Evolutionary conservation across 2,113 vertebrate genomes (phyloP), one percentile per base, ranked within the genome.

Genomic region (Bufo gargarizans): DNA sequence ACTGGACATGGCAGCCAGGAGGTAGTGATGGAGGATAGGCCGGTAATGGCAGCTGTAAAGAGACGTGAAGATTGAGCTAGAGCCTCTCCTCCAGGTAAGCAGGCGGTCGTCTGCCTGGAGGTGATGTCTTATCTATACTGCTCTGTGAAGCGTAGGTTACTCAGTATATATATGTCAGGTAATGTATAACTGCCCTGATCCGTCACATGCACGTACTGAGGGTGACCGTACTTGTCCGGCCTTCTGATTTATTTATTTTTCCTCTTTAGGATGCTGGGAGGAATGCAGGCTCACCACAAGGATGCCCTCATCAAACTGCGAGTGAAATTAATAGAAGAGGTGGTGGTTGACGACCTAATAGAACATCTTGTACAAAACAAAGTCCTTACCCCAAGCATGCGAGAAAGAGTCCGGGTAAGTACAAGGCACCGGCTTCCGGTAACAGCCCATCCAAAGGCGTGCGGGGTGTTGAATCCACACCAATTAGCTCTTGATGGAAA

Each of bases 281-380:
- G 95, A 65, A 96, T 96, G 95, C 93, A 89, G 82, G 92, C 90
- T 0, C 91, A 91, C 59, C 95, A 96, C 49, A 95, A 95, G 80
- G 94, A 95, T 86, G 93, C 93, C 1, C 92, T 96, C 0, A 94
- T 90, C 89, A 95, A 82, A 90, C 94, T 95, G 89, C 93, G 95
- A 1, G 93, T 96, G 79, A 5, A 85, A 13, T 90, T 96, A 86
- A 94, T 94, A 0, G 93, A 94, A 0, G 92, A 96, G 88, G 89
- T 96, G 65, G 71, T 95, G 50, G 85, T 95, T 6, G 94, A 91
- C 0, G 95, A 95, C 1, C 33, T 96, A 79, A 4, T 95, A 77
- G 93, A 96, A 63, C 94, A 96, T 13, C 92, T 96, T 74, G 74
- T 95, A 4, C 93, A 94, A 82, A 92, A 93, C 0, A 94, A 95